These are phyloP conservation scores for Paracyclopina nana DNA, from an alignment of 1,140 invertebrate species.

Conservation along the genomic window DNA sequence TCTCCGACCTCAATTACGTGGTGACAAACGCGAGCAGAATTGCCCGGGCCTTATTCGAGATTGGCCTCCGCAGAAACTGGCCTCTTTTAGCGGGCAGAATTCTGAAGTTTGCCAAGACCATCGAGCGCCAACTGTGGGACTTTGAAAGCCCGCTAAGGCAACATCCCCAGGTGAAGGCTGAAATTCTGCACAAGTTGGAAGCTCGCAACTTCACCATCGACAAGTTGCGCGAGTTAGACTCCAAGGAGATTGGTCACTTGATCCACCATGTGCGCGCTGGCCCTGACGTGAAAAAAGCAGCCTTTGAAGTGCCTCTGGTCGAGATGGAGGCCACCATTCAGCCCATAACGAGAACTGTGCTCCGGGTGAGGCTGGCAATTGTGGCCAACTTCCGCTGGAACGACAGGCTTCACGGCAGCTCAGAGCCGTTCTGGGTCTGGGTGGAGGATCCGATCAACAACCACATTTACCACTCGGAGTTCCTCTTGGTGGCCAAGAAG, in stretches of 20 bases:
- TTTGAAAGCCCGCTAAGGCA: conserved; percentile 66
- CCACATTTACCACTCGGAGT: conserved; percentile 88
- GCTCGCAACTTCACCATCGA: conserved; percentile 47
- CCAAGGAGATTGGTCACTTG: conserved; percentile 58
- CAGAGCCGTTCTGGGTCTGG: conserved; percentile 92
- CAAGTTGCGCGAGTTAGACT: conserved; percentile 59
- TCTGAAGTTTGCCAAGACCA: conserved; percentile 47
- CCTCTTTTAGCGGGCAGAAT: conserved; percentile 63
- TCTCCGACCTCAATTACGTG: conserved; percentile 81
- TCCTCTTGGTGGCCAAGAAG: conserved; percentile 68
- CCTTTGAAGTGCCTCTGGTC: conserved; percentile 59
- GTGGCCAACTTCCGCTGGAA: conserved; percentile 74
- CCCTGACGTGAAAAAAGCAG: conserved; percentile 54
- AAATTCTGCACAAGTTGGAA: conserved; percentile 65
- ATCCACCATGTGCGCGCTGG: conserved; percentile 56
- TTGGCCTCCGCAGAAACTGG: conserved; percentile 69
- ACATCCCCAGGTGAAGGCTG: conserved; percentile 51
- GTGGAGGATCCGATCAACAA: conserved; percentile 85
- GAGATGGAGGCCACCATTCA: conserved; percentile 64
- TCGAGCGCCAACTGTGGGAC: conserved; percentile 73
- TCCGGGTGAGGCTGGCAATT: conserved; percentile 64
- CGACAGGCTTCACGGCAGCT: conserved; percentile 61
- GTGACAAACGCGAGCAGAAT: conserved; percentile 78
- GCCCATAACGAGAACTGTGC: conserved; percentile 80
- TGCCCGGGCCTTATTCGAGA: conserved; percentile 77